These are phyloP conservation scores for Eupeodes latifasciatus DNA, from an alignment of 2,888 invertebrate genomes.

Conservation along the genomic window DNA sequence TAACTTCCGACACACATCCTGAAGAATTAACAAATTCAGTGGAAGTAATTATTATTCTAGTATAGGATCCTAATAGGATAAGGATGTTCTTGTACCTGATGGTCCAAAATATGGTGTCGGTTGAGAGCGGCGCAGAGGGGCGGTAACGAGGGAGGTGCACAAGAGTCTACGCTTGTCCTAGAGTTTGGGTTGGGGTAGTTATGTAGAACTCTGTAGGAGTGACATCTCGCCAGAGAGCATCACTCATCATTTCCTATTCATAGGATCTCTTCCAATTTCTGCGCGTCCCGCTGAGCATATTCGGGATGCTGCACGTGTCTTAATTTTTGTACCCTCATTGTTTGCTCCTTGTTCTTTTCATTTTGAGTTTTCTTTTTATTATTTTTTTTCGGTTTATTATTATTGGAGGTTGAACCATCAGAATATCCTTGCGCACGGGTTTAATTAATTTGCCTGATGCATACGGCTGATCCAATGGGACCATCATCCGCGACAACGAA, in stretches of 20 bases:
- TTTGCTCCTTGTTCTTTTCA: constrained; percentile 8
- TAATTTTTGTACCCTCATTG: constrained; percentile 2
- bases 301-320: constrained; percentile 8
- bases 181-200: too few relatives aligned
- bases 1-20: constrained; percentile 75
- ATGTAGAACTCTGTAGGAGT: not conserved
- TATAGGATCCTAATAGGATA: constrained; percentile 69
- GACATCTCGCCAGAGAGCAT: constrained; percentile 28
- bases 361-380: not conserved
- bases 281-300: not conserved
- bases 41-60: constrained; percentile 75
- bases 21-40: constrained; percentile 75
- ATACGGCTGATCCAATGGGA: constrained; percentile 40
- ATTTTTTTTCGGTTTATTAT: not conserved
- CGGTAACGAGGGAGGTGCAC: not conserved
- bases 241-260: constrained; percentile 70
- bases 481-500: not conserved
- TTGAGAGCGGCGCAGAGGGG: not conserved
- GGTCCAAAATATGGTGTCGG: not conserved
- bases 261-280: constrained; percentile 30
- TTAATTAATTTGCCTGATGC: constrained; percentile 66
- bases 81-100: constrained; percentile 38
- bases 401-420: constrained; percentile 8
- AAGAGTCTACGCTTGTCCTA: too few relatives aligned
- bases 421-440: constrained; percentile 29